phyloP scores from a whole-genome alignment of 2,888 invertebrate genomes.

The Agrochola lychnidis region DNA sequence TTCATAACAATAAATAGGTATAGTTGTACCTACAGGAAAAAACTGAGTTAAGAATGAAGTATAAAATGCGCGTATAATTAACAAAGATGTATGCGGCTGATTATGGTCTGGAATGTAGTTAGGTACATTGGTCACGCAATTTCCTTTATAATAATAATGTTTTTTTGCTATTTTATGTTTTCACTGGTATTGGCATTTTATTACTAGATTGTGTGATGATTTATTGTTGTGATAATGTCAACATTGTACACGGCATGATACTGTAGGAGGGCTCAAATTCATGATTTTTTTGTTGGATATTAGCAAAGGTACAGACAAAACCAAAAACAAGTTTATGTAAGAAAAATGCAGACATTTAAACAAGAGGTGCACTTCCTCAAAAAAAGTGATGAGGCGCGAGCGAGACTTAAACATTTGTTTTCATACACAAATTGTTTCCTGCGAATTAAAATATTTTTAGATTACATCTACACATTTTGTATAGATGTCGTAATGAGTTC shows the following conservation, averaged over 20 bases:
- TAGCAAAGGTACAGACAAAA: neutral
- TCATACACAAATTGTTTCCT: too few relatives aligned
- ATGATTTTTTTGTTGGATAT: neutral
- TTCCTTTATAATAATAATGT: neutral
- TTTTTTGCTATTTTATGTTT: neutral
- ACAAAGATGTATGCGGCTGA: conserved; percentile 12
- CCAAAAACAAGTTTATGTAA: neutral
- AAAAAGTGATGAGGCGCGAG: too few relatives aligned
- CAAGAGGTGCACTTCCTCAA: too few relatives aligned
- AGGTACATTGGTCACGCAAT: conserved; percentile 31
- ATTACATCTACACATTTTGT: too few relatives aligned
- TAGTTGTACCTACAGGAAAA: neutral
- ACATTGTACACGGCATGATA: neutral
- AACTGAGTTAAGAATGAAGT: neutral
- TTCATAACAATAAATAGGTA: neutral
- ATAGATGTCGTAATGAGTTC: too few relatives aligned
- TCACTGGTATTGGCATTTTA: neutral
- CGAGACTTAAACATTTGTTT: too few relatives aligned
- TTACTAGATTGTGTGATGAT: conserved; percentile 5
- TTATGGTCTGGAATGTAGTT: conserved; percentile 5
- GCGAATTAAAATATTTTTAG: too few relatives aligned
- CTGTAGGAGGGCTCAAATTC: neutral
- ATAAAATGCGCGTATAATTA: conserved; percentile 5
- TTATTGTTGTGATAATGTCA: neutral
- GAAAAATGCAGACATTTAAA: neutral